A percentile compares a stretch with the other conserved stretches of the same genome.
Conservation (phyloP, 2,888 invertebrate genomes). For the Mesochorus sp. region DNA sequence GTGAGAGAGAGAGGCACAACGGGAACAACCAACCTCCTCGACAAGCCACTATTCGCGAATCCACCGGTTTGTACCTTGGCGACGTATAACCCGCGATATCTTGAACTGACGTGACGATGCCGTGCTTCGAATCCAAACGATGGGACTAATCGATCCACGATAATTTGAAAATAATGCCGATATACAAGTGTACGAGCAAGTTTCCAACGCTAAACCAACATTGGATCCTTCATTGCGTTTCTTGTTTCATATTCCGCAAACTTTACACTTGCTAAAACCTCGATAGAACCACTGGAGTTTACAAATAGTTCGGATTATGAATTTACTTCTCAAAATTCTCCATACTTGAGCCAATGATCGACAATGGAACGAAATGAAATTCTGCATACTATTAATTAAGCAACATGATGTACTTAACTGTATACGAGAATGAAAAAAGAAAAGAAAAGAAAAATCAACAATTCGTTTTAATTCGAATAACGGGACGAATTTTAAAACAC, state of each 20-base stretch:
- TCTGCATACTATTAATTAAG: too few relatives aligned
- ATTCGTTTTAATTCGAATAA: too few relatives aligned
- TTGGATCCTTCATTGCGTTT: neutral
- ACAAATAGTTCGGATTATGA: too few relatives aligned
- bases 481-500: neutral
- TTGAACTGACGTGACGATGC: neutral
- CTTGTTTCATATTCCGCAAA: neutral
- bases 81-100: slow-evolving; percentile 60
- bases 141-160: neutral
- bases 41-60: slow-evolving; percentile 67
- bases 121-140: slow-evolving; percentile 4
- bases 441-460: too few relatives aligned
- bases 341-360: too few relatives aligned
- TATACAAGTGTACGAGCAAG: neutral
- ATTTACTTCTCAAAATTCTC: too few relatives aligned
- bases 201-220: neutral
- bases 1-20: slow-evolving; percentile 29
- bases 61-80: slow-evolving; percentile 71
- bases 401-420: too few relatives aligned
- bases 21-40: slow-evolving; percentile 60
- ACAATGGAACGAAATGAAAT: too few relatives aligned
- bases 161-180: neutral
- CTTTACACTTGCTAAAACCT: too few relatives aligned
- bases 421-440: too few relatives aligned
- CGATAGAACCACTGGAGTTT: too few relatives aligned